Base-by-base conservation (phyloP, 2,797 vertebrate species). In the Cossypha polioptera region DNA sequence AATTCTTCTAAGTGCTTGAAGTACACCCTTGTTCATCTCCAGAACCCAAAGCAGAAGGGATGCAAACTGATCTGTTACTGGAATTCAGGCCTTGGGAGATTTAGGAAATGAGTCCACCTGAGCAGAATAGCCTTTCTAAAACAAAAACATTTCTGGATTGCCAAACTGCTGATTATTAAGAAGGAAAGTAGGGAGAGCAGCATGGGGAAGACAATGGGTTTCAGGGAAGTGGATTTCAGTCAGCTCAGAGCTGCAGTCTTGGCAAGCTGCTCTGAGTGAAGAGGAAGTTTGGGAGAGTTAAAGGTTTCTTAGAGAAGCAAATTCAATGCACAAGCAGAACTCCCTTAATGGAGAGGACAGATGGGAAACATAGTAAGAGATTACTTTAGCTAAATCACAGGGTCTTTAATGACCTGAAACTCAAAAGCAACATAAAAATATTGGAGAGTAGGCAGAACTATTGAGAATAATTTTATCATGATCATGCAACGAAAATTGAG, bases 311-410 rank as follows among this genome's bases (percentile, higher is more conserved):
- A 66, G 76, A 92, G 86, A 92, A 90, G 77, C 69, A 75, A 78
- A 95, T 92, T 48, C 87, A 94, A 35, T 75, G 77, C 20, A 1
- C 66, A 59, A 69, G 63, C 59, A 48, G 80, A 88, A 36, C 67
- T 94, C 89, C 71, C 83, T 81, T 94, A 97, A 95, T 89, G 80
- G 83, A 76, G 71, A 69, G 63, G 88, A 90, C 93, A 95, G 95
- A 90, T 92, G 94, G 92, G 90, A 90, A 88, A 50, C 13, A 2
- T 42, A 88, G 66, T 75, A 67, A 88, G 74, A 93, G 80, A 94
- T 92, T 75, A 79, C 80, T 90, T 72, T 8, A 87, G 88, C 77
- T 92, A 82, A 95, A 86, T 93, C 77, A 73, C 0, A 0, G 69
- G 48, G n/a, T 57, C 72, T 88, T 92, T 94, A 95, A 94, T 84